Conservation (phyloP, 2,888 invertebrate species). For the Hecatera dysodea region DNA sequence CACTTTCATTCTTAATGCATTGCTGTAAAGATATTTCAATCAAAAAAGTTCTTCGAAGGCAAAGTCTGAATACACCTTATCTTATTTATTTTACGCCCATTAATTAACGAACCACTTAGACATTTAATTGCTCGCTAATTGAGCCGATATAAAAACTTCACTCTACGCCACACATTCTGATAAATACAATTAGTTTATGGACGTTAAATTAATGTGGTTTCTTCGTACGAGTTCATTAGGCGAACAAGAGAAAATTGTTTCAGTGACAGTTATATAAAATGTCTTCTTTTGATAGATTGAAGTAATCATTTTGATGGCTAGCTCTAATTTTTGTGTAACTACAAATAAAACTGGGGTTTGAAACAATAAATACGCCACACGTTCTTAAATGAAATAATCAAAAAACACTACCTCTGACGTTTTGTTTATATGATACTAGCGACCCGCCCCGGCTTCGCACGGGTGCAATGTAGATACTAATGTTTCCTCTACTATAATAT, state of each 20-base stretch:
- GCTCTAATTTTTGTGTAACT: neutral
- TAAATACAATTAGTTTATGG: constrained; percentile 68
- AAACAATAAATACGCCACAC: neutral
- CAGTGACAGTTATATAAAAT: constrained; percentile 29
- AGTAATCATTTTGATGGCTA: neutral
- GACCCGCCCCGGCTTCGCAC: no score
- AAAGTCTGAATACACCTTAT: constrained; percentile 58
- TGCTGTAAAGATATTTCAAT: neutral
- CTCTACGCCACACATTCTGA: constrained; percentile 62
- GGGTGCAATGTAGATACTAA: no score
- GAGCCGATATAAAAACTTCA: constrained; percentile 67
- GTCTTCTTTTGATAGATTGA: constrained; percentile 26
- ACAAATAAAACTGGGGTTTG: neutral
- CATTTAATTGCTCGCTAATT: constrained; percentile 71
- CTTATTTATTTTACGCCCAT: constrained; percentile 64
- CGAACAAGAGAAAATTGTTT: constrained; percentile 18
- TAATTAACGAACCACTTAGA: constrained; percentile 56
- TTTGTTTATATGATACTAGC: no score
- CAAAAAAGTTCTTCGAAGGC: neutral
- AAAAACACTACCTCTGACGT: neutral
- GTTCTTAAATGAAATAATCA: neutral
- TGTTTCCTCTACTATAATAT: no score
- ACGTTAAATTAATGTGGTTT: constrained; percentile 61
- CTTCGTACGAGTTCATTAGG: constrained; percentile 43
- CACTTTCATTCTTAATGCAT: neutral